These are phyloP conservation scores for Reticulitermes speratus DNA, from an alignment of 1,140 invertebrate genomes.

Conservation along the genomic window DNA sequence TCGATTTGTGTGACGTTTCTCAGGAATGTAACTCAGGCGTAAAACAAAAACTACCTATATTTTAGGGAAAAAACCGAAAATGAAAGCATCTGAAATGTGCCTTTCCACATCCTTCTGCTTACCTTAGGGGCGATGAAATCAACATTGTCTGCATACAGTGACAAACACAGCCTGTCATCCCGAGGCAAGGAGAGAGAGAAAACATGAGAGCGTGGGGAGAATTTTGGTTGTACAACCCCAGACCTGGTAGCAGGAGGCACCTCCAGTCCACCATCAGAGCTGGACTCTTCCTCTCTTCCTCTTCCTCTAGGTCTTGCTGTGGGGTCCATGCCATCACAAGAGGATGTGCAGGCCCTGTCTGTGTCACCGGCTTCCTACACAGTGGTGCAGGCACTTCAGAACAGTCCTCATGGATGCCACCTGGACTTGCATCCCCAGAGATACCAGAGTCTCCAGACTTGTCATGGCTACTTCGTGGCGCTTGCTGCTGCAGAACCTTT, in stretches of 20 bases:
- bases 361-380: not conserved
- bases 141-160: slow-evolving; percentile 24
- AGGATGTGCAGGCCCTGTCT: slow-evolving; percentile 5
- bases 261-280: slow-evolving; percentile 61
- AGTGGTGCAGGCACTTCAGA: slow-evolving; percentile 13
- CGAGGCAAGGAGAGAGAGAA: slow-evolving; percentile 71
- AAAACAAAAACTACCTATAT: no score
- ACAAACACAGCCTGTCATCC: slow-evolving; percentile 49
- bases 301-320: slow-evolving; percentile 65
- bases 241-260: slow-evolving; percentile 44
- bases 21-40: no score
- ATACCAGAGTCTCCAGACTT: slow-evolving; percentile 79
- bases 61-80: no score
- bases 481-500: not conserved
- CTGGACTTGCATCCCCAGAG: slow-evolving; percentile 66
- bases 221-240: slow-evolving; percentile 49
- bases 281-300: slow-evolving; percentile 59
- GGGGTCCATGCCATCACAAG: slow-evolving; percentile 64
- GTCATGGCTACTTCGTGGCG: slow-evolving; percentile 50
- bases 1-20: no score
- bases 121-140: slow-evolving; percentile 28
- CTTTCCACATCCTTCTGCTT: not conserved
- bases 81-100: no score
- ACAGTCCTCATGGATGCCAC: slow-evolving; percentile 31
- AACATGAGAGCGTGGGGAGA: slow-evolving; percentile 62